Percentiles rank a stretch among this genome's conserved stretches.
Conservation (phyloP, 2,113 vertebrate species). For the Morphnarchus princeps region DNA sequence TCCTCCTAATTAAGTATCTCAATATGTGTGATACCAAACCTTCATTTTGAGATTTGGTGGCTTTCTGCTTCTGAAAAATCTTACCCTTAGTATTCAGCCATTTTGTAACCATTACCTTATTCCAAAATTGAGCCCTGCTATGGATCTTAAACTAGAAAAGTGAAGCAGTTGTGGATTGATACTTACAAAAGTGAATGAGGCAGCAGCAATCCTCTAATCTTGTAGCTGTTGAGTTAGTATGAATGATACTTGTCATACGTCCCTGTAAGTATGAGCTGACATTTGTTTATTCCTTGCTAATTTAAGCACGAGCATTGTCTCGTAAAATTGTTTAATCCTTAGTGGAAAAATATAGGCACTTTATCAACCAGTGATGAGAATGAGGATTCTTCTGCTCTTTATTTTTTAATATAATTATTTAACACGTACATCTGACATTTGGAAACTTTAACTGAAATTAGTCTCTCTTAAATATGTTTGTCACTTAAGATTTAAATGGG, state of each 20-base stretch:
- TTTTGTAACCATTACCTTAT: neutral
- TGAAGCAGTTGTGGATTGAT: neutral
- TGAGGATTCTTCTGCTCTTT: neutral
- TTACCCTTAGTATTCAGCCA: neutral
- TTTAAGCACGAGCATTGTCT: neutral
- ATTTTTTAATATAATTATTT: neutral
- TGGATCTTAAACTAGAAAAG: neutral
- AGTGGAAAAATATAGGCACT: neutral
- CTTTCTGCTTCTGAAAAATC: neutral
- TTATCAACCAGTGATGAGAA: neutral
- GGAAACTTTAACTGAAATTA: conserved; percentile 43
- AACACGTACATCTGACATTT: neutral
- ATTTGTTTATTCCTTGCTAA: conserved; percentile 12
- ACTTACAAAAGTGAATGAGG: neutral
- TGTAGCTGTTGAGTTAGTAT: neutral
- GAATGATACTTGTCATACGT: neutral
- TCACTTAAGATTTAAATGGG: conserved; percentile 1
- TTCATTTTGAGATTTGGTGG: neutral
- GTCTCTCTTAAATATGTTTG: conserved; percentile 28
- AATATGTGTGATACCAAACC: neutral
- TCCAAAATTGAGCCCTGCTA: neutral
- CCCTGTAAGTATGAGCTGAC: neutral
- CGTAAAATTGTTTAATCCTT: neutral
- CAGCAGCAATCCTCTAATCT: neutral
- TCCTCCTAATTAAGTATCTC: neutral